Evolutionary conservation across 23 tunicate species (phyloP).

Genomic region (Clavelina lepadiformis): DNA sequence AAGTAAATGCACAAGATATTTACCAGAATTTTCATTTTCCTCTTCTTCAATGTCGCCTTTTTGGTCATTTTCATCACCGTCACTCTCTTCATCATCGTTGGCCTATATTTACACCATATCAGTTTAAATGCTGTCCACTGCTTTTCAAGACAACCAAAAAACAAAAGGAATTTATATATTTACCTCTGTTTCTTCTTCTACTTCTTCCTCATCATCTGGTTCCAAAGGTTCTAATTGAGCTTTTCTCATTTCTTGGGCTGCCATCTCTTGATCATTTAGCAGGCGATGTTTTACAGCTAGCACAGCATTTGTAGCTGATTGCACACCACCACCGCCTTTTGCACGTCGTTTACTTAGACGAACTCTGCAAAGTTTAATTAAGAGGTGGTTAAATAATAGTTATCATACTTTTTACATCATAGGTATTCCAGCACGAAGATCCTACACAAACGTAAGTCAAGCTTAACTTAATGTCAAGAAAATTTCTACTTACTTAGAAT

Average conservation of each 20-base stretch:
- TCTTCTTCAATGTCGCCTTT: constrained; percentile 12
- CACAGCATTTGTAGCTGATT: constrained; percentile 81
- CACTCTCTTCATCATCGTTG: not conserved
- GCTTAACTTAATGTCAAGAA: too few relatives aligned
- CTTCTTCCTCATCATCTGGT: constrained; percentile 70
- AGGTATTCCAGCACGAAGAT: too few relatives aligned
- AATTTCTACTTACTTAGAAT: too few relatives aligned
- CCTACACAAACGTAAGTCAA: too few relatives aligned
- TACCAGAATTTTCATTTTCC: too few relatives aligned
- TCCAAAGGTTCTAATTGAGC: constrained; percentile 81
- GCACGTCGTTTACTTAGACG: constrained; percentile 90
- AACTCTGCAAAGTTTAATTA: constrained; percentile 76
- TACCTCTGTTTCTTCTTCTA: constrained; percentile 32
- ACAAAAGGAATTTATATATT: not conserved
- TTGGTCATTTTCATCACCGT: not conserved
- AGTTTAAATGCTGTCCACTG: not conserved
- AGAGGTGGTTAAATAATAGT: too few relatives aligned
- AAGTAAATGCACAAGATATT: too few relatives aligned
- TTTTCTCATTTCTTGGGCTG: constrained; percentile 90
- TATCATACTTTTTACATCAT: too few relatives aligned
- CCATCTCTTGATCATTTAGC: constrained; percentile 73
- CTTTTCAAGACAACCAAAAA: not conserved
- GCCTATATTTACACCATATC: not conserved
- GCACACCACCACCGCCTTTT: constrained; percentile 83
- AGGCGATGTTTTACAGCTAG: constrained; percentile 77